Evolutionary conservation across 2,113 vertebrate genomes (phyloP).

Genomic region (Sinocyclocheilus rhinocerous): DNA sequence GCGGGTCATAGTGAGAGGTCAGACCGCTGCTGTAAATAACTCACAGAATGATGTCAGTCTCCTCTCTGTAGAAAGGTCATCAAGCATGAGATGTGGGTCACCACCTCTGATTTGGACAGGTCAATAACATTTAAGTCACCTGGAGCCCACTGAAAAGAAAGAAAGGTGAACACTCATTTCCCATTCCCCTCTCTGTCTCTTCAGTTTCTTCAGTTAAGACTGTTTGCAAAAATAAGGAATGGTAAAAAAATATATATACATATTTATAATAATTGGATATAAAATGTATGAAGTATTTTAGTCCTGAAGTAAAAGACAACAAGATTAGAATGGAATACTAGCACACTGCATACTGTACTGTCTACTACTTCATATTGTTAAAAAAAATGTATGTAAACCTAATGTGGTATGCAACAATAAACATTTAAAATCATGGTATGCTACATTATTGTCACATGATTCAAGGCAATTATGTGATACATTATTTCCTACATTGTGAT

Average conservation of each 20-base stretch:
- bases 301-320: background rate
- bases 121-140: constrained; percentile 61
- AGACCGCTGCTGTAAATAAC: constrained; percentile 66
- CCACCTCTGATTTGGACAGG: constrained; percentile 57
- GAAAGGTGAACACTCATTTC: background rate
- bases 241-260: background rate
- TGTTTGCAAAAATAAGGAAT: background rate
- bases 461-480: background rate
- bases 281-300: background rate
- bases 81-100: constrained; percentile 39
- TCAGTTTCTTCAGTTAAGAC: background rate
- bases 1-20: constrained; percentile 59
- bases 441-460: background rate
- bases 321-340: background rate
- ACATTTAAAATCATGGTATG: background rate
- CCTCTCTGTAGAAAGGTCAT: constrained; percentile 31
- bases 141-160: constrained; percentile 9
- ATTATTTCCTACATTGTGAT: background rate
- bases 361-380: background rate
- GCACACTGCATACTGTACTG: background rate
- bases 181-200: background rate
- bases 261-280: background rate
- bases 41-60: constrained; percentile 61
- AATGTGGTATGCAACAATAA: background rate
- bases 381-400: background rate